Percentiles rank a stretch among this genome's conserved stretches.
Conservation (phyloP, 2,797 vertebrate genomes). For the Microchirus variegatus region DNA sequence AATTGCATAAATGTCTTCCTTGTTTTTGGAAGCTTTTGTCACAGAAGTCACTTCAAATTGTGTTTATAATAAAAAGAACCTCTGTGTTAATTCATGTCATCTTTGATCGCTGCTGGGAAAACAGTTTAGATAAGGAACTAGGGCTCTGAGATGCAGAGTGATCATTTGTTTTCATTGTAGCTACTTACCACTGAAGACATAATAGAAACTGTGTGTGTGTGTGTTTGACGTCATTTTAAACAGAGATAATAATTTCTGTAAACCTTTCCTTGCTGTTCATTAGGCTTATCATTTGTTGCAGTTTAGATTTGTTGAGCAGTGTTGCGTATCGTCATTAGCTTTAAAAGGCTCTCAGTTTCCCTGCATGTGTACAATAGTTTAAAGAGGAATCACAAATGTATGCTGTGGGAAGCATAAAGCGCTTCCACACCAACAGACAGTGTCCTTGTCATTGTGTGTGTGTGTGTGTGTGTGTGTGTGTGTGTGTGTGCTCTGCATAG, state of each 20-base stretch:
- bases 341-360: background rate
- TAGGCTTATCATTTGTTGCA: background rate
- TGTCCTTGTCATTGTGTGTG: conserved; percentile 30
- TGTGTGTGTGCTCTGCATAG: conserved; percentile 19
- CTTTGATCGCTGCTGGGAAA: background rate
- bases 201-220: no score
- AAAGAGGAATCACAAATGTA: background rate
- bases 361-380: background rate
- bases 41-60: background rate
- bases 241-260: background rate
- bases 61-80: background rate
- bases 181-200: background rate
- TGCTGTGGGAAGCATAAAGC: conserved; percentile 7
- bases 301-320: background rate
- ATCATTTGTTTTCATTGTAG: background rate
- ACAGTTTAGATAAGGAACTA: background rate
- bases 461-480: background rate
- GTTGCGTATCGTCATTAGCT: background rate
- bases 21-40: background rate
- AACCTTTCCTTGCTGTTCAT: background rate
- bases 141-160: background rate
- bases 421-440: background rate
- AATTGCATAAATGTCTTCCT: background rate
- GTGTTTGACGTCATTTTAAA: background rate
- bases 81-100: background rate